Evolutionary conservation across 2,797 vertebrate genomes (phyloP).

Genomic region (Botia almorhae): DNA sequence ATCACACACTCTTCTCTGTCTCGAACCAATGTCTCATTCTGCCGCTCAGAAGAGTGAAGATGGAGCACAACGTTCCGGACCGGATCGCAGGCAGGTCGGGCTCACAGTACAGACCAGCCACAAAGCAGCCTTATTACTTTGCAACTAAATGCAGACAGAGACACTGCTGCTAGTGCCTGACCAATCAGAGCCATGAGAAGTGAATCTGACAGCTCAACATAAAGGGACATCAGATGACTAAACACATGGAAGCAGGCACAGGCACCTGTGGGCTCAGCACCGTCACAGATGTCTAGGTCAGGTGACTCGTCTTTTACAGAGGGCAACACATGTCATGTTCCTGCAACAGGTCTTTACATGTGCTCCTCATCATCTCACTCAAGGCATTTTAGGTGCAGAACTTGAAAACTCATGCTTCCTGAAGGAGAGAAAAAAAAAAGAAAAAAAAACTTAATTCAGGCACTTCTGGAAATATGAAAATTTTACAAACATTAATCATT

Average conservation of each 20-base stretch:
- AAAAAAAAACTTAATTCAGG: background rate
- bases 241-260: slow-evolving; percentile 33
- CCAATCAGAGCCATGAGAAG: slow-evolving; percentile 64
- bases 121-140: slow-evolving; percentile 83
- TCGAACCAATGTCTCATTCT: slow-evolving; percentile 84
- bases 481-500: no score
- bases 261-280: slow-evolving; percentile 38
- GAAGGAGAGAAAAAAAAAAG: background rate
- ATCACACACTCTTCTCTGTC: slow-evolving; percentile 90
- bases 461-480: background rate
- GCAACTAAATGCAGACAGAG: slow-evolving; percentile 73
- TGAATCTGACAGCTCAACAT: slow-evolving; percentile 41
- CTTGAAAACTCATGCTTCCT: slow-evolving; percentile 37
- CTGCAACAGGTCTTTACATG: slow-evolving; percentile 14
- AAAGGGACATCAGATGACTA: slow-evolving; percentile 44
- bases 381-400: background rate
- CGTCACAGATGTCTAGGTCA: slow-evolving; percentile 35
- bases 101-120: slow-evolving; percentile 88
- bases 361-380: slow-evolving; percentile 33
- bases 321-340: slow-evolving; percentile 71
- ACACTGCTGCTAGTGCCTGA: slow-evolving; percentile 82
- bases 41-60: slow-evolving; percentile 82
- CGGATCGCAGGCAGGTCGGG: slow-evolving; percentile 53
- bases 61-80: slow-evolving; percentile 72
- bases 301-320: slow-evolving; percentile 32